A percentile compares a stretch with the other conserved stretches of the same genome.
Evolutionary conservation across 2,888 invertebrate species (phyloP).

Genomic region (Halocaridina rubra): DNA sequence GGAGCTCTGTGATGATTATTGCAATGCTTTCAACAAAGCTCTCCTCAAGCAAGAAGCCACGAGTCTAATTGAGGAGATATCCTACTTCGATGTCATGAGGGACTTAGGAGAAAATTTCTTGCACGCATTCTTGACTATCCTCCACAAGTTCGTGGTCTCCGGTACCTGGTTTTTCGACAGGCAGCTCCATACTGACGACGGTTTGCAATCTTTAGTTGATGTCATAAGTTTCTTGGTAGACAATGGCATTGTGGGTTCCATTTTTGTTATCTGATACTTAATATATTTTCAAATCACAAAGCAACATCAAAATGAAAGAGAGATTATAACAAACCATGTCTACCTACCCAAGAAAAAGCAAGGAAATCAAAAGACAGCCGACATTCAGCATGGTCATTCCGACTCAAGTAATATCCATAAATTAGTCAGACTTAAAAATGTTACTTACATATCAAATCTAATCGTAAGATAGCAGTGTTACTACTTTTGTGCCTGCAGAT

Average conservation of each 20-base stretch:
- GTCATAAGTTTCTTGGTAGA: constrained; percentile 59
- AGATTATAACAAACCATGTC: too few relatives aligned
- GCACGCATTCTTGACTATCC: constrained; percentile 59
- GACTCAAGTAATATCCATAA: too few relatives aligned
- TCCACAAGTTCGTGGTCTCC: constrained; percentile 60
- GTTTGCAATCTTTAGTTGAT: constrained; percentile 35
- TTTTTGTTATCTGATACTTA: constrained; percentile 56
- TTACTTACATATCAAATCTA: too few relatives aligned
- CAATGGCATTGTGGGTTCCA: constrained; percentile 63
- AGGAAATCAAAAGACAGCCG: too few relatives aligned
- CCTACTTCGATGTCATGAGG: constrained; percentile 61
- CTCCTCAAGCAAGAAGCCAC: constrained; percentile 36
- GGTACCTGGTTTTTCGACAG: constrained; percentile 61
- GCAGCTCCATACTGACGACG: constrained; percentile 48
- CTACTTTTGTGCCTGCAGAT: too few relatives aligned
- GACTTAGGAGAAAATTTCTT: constrained; percentile 61
- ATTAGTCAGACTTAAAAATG: too few relatives aligned
- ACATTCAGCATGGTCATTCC: too few relatives aligned
- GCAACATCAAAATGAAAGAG: too few relatives aligned
- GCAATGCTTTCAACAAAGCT: constrained; percentile 52
- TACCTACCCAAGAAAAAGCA: too few relatives aligned
- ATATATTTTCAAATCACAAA: too few relatives aligned
- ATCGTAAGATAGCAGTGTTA: too few relatives aligned
- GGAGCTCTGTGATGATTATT: constrained; percentile 62
- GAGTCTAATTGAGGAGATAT: constrained; percentile 42